These are phyloP conservation scores for Eupithecia subumbrata DNA, from an alignment of 2,888 invertebrate species.

Conservation along the genomic window DNA sequence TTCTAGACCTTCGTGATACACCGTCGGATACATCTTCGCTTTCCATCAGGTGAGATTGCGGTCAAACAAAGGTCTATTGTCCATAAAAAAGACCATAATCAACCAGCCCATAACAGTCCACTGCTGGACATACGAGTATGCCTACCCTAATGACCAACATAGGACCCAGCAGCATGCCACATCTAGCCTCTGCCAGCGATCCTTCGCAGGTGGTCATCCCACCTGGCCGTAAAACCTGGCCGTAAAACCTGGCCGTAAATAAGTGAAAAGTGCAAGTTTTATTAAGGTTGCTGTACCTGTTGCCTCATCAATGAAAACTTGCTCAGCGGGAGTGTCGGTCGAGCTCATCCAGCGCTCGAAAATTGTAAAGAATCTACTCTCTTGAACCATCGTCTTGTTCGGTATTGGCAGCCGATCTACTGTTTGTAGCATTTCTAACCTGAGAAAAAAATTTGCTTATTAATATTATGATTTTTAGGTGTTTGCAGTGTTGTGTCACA, in stretches of 20 bases:
- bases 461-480: neutral
- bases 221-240: no score
- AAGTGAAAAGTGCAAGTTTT: neutral
- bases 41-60: no score
- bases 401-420: constrained; percentile 94
- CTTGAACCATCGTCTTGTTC: constrained; percentile 96
- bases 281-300: constrained; percentile 62
- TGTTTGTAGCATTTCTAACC: constrained; percentile 90
- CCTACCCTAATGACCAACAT: neutral
- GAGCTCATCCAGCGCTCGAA: constrained; percentile 92
- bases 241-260: no score
- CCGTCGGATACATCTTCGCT: no score
- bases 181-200: neutral
- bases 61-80: no score
- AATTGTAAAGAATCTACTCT: constrained; percentile 93
- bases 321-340: constrained; percentile 59
- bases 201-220: neutral
- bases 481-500: no score
- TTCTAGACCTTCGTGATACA: no score
- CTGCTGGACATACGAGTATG: no score
- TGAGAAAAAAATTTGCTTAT: constrained; percentile 57
- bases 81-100: no score
- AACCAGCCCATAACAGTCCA: neutral
- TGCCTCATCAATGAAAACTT: constrained; percentile 70
- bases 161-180: neutral